These are phyloP conservation scores for Tenthredo distinguenda DNA, from an alignment of 2,888 invertebrate species.

Conservation along the genomic window DNA sequence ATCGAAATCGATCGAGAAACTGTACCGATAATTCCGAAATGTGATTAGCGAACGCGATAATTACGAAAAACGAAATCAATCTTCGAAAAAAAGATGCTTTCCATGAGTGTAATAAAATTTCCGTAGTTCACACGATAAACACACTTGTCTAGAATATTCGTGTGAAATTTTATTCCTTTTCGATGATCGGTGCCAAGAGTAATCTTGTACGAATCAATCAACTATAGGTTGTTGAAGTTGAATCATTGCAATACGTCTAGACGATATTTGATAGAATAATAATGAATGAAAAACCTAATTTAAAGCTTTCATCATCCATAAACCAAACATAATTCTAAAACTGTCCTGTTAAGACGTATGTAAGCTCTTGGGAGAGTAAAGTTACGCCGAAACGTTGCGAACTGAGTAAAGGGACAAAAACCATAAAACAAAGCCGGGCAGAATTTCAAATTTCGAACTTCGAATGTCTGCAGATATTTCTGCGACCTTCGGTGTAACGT, in stretches of 20 bases:
- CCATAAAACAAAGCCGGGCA: not conserved
- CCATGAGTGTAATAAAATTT: not conserved
- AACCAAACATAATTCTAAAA: not conserved
- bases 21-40: not conserved
- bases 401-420: not conserved
- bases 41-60: not conserved
- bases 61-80: not conserved
- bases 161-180: not conserved
- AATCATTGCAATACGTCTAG: not conserved
- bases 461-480: conserved; percentile 2
- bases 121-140: not conserved
- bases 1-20: not conserved
- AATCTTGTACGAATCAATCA: not conserved
- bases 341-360: not conserved
- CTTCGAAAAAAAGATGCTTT: not conserved
- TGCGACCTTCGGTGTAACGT: not conserved
- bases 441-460: not conserved
- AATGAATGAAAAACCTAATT: not conserved
- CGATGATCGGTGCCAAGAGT: not conserved
- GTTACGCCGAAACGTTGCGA: not conserved
- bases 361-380: not conserved
- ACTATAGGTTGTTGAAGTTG: not conserved
- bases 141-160: not conserved
- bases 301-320: not conserved
- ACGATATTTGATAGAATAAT: not conserved